A percentile compares a stretch with the other conserved stretches of the same genome.
phyloP scores from a whole-genome alignment of 2,888 invertebrate species.

The Andrena trimmerana region DNA sequence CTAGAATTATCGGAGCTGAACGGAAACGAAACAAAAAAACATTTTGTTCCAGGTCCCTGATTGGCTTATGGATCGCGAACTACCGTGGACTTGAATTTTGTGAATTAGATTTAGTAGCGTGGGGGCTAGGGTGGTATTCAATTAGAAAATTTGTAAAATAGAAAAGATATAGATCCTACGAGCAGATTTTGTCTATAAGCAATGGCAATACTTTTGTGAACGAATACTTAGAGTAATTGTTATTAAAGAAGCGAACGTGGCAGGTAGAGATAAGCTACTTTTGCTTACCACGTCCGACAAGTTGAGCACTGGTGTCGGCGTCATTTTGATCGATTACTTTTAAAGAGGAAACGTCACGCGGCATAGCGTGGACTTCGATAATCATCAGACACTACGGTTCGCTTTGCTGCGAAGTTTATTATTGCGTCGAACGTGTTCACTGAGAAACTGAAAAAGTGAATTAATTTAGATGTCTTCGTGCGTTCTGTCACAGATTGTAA shows the following conservation, averaged over 20 bases:
- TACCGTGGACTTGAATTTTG: too few relatives aligned
- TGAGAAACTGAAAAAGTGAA: slow-evolving; percentile 18
- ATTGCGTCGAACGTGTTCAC: slow-evolving; percentile 1
- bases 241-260: background rate
- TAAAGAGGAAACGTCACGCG: slow-evolving; percentile 10
- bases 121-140: too few relatives aligned
- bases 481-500: background rate
- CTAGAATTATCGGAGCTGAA: too few relatives aligned
- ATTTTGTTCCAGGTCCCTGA: too few relatives aligned
- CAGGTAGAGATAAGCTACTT: slow-evolving; percentile 17
- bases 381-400: slow-evolving; percentile 9
- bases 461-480: slow-evolving; percentile 21
- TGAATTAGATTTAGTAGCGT: too few relatives aligned
- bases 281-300: background rate
- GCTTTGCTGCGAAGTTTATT: slow-evolving; percentile 8
- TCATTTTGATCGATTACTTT: slow-evolving; percentile 28
- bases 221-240: background rate
- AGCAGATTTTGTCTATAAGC: background rate
- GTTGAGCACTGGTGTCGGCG: slow-evolving; percentile 5
- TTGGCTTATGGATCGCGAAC: too few relatives aligned
- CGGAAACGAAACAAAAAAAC: too few relatives aligned
- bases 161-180: background rate
- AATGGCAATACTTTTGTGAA: background rate
- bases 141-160: too few relatives aligned
- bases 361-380: slow-evolving; percentile 28